Conservation (phyloP, 1,140 invertebrate genomes). For the Sinella curviseta region DNA sequence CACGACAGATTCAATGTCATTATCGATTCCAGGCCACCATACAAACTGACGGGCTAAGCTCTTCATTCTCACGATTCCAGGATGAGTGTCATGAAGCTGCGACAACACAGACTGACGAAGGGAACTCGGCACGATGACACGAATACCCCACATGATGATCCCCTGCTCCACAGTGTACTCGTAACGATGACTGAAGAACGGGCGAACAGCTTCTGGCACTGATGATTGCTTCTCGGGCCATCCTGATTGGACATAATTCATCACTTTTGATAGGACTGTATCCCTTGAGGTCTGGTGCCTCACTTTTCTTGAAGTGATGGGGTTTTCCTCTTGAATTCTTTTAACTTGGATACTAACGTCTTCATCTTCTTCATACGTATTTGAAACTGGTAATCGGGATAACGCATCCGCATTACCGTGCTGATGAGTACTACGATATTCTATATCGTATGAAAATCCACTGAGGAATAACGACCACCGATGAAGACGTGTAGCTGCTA, state of each 20-base stretch:
- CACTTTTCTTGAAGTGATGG: not conserved
- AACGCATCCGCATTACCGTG: not conserved
- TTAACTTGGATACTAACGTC: not conserved
- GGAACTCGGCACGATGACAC: slow-evolving; percentile 53
- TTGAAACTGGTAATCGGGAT: not conserved
- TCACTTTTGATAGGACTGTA: slow-evolving; percentile 10
- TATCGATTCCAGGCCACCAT: slow-evolving; percentile 50
- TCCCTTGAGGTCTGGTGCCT: not conserved
- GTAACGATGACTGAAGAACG: slow-evolving; percentile 25
- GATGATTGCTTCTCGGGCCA: not conserved
- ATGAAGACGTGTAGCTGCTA: not conserved
- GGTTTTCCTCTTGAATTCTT: not conserved
- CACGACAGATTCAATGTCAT: slow-evolving; percentile 50
- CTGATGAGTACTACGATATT: not conserved
- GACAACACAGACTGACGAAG: slow-evolving; percentile 49
- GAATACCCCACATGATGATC: slow-evolving; percentile 49
- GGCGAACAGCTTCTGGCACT: not conserved
- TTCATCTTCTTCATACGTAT: not conserved
- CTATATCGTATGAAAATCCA: not conserved
- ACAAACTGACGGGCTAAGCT: slow-evolving; percentile 44
- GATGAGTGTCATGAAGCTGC: slow-evolving; percentile 55
- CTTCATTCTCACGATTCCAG: slow-evolving; percentile 58
- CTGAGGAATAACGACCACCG: not conserved
- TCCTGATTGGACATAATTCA: not conserved
- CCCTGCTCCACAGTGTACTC: slow-evolving; percentile 33